These are phyloP conservation scores for Amblyraja radiata DNA, from an alignment of 2,797 vertebrate genomes.

Conservation along the genomic window DNA sequence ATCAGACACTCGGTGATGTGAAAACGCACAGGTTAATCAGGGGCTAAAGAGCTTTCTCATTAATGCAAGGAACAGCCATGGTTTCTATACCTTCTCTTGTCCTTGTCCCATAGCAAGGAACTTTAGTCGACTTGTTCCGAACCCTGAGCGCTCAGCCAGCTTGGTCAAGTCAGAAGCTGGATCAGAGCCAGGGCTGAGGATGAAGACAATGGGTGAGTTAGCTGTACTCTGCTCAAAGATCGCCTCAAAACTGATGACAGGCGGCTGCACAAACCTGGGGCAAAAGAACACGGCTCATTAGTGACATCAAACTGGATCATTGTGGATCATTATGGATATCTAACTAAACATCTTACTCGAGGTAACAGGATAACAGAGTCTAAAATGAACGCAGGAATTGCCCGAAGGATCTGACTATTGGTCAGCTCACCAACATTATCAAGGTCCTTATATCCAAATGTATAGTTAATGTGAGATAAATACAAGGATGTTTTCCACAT, in stretches of 20 bases:
- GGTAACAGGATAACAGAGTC: not conserved
- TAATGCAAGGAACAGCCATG: no score
- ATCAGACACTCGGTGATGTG: not conserved
- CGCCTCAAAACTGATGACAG: conserved; percentile 82
- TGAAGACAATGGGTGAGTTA: conserved; percentile 84
- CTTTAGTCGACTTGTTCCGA: conserved; percentile 75
- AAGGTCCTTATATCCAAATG: not conserved
- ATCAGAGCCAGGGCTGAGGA: conserved; percentile 89
- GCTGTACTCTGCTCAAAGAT: conserved; percentile 85
- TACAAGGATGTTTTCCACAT: not conserved
- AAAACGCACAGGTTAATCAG: not conserved
- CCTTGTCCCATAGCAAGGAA: conserved; percentile 96
- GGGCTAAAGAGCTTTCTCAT: not conserved
- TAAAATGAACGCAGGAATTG: not conserved
- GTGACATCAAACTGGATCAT: no score
- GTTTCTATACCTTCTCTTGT: conserved; percentile 76
- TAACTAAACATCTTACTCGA: no score
- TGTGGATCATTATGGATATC: not conserved
- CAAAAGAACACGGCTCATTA: not conserved
- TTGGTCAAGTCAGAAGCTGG: conserved; percentile 86
- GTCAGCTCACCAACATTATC: not conserved
- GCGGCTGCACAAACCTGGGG: conserved; percentile 86
- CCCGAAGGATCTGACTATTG: not conserved
- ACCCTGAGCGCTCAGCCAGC: conserved; percentile 73
- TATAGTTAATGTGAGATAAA: not conserved